Evolutionary conservation across 1,140 invertebrate genomes (phyloP), one percentile per base, ranked within the genome.

Genomic region (Hylaeus volcanicus): DNA sequence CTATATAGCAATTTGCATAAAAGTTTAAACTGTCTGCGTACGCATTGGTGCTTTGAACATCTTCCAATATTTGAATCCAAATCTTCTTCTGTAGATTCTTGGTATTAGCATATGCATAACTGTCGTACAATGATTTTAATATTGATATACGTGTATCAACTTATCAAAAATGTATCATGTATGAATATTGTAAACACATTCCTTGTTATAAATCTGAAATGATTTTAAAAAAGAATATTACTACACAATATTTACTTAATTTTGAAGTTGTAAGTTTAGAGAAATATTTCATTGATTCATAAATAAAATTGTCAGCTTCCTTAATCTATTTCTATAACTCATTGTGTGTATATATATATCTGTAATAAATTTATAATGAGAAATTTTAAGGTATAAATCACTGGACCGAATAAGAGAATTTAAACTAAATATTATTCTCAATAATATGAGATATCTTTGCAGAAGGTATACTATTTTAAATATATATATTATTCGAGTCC

Each of bases 61-160:
- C 65, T 86, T 90, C 90, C 88, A 91, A 86, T 89, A 91, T 86
- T 91, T 91, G 71, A 91, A 91, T 82, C 85, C 86, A 84, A 91
- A 88, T 80, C 76, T 83, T 86, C 84, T 89, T 86, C 81, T 84
- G 53, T 88, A 87, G 26, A 87, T 78, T 48, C 64, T 64, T 70
- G 71, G 41, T 65, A 64, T 71, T 72, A 69, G 55, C 48, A 45
- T 37, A 51, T 83, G 73, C 88, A 89, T 89, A 81, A 82, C 83
- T 88, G 65, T 73, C 68, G 45, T 70, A 26, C 3, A 65, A 82
- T 75, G 53, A 73, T 15, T 74, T 5, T 60, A 43, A 14, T 41
- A 41, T 11, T n/a, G 14, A 53, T 26, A 48, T 45, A 43, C 0
- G 26, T 26, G 26, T 1, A 48, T 26, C 8, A 73, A 72, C 39